Conservation (phyloP, 2,113 vertebrate species). For the Beaufortia kweichowensis region DNA sequence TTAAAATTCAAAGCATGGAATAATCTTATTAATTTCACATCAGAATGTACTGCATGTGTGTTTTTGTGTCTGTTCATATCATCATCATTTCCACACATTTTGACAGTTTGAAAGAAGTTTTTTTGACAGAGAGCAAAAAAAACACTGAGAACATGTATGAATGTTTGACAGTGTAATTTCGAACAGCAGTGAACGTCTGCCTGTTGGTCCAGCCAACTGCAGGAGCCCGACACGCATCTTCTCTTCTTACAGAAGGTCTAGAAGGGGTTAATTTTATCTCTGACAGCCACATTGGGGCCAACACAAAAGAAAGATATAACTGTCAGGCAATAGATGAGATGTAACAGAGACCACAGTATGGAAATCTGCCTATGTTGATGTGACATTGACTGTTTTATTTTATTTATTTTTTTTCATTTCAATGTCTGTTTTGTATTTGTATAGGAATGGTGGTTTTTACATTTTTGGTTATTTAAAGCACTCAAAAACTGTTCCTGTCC, state of each 20-base stretch:
- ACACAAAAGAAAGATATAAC: constrained; percentile 45
- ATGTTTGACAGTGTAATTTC: constrained; percentile 54
- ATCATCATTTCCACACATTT: too few species aligned
- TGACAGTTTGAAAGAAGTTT: too few species aligned
- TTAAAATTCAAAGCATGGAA: background rate
- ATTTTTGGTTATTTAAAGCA: too few species aligned
- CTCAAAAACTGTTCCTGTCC: too few species aligned
- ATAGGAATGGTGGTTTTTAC: too few species aligned
- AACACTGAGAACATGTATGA: constrained; percentile 55
- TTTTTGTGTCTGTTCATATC: too few species aligned
- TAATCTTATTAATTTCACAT: background rate
- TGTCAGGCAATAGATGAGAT: constrained; percentile 42
- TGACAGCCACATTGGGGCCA: constrained; percentile 51
- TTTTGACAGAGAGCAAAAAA: background rate
- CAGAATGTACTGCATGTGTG: background rate
- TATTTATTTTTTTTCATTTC: background rate
- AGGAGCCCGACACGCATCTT: background rate
- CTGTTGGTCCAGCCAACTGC: background rate
- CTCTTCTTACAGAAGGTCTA: constrained; percentile 41
- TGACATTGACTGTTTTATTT: background rate
- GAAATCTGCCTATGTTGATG: background rate
- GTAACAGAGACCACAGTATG: background rate
- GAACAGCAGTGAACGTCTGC: background rate
- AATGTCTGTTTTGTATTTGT: background rate
- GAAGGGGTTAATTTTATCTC: constrained; percentile 58